Evolutionary conservation across 2,797 vertebrate genomes (phyloP).

Genomic region (Tamandua tetradactyla): DNA sequence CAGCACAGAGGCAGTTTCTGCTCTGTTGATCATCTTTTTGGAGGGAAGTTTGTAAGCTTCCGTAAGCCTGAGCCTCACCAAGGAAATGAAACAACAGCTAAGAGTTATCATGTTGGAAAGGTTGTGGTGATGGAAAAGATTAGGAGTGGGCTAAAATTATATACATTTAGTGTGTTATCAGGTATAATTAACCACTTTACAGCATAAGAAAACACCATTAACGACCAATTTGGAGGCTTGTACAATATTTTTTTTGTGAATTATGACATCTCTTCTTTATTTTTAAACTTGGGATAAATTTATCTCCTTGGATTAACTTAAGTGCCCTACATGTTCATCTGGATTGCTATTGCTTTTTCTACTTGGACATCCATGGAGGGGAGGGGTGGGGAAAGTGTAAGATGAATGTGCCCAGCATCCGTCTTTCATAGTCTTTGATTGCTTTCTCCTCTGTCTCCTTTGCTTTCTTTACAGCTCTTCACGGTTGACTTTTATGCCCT

Average conservation of each 20-base stretch:
- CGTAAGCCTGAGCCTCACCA: conserved; percentile 35
- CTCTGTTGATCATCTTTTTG: background rate
- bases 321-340: background rate
- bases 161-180: background rate
- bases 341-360: background rate
- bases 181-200: conserved; percentile 49
- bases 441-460: background rate
- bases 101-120: conserved; percentile 6
- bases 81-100: conserved; percentile 27
- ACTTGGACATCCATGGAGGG: background rate
- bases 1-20: background rate
- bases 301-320: background rate
- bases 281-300: background rate
- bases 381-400: background rate
- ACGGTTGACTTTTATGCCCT: background rate
- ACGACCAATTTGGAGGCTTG: background rate
- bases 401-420: background rate
- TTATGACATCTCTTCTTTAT: background rate
- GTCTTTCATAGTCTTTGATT: background rate
- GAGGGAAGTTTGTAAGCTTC: background rate
- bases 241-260: background rate
- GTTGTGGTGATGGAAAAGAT: background rate
- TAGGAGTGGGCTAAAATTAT: conserved; percentile 17
- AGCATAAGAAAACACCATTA: conserved; percentile 28
- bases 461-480: background rate